Evolutionary conservation across 2,888 invertebrate genomes (phyloP), one percentile per base, ranked within the genome.

Genomic region (Laothoe populi): DNA sequence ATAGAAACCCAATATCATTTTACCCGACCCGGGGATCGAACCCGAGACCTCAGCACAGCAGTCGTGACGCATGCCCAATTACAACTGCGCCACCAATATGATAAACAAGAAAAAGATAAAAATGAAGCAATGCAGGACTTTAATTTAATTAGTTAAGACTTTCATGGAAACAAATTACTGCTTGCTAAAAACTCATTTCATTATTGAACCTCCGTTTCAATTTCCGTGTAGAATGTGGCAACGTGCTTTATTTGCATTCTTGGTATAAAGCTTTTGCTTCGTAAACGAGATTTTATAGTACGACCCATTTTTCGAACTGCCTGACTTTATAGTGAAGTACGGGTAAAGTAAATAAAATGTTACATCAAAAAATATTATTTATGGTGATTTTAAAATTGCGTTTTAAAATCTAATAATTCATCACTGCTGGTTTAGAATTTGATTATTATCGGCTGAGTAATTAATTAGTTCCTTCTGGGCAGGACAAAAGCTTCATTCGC

Each of bases 171-270:
- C 19, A 44, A 8, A 44, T 44, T 44, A 8, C 44, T 19, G 44
- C 2, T 8, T 19, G 19, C 19, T 44, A 8, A 44, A 44, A 16
- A 19, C 44, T 44, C 19, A 19, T 44, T 19, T 44, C 44, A 44
- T 44, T 42, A 13, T 42, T 44, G 19, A 44, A 44, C 19, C 7
- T 44, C 8, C 19, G 19, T 44, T 19, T 19, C 44, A 19, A 19
- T 44, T 44, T 35, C 31, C 16, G 19, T 19, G 8, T 16, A 11
- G 11, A 10, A 19, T 19, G 11, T 53, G 53, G 35, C 53, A 19
- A 53, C 53, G 19, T 35, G 35, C 11, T 19, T 31, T 53, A 19
- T 35, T 53, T 11, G 31, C 53, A 19, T 53, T 35, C 53, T 53
- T 31, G 16, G 31, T 53, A 16, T 7, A 49, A 1, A 26, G 31